These are phyloP conservation scores for Metallyticus violacea DNA, from an alignment of 2,888 invertebrate genomes.

Conservation along the genomic window DNA sequence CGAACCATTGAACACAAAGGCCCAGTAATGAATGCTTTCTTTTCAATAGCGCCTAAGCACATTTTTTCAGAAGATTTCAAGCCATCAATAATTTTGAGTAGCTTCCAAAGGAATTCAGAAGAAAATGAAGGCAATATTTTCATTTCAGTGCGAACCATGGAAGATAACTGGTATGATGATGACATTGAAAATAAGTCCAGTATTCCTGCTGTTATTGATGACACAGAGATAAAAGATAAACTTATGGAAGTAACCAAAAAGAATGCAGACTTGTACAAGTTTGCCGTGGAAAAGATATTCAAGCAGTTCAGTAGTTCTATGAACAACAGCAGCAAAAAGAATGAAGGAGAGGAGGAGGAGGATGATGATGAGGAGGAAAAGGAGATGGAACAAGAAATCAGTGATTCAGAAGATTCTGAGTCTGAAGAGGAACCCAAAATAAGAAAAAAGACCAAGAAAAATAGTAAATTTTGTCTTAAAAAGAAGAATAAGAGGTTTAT, in stretches of 20 bases:
- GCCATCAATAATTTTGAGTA: slow-evolving; percentile 43
- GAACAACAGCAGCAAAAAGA: not conserved
- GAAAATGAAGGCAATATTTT: slow-evolving; percentile 37
- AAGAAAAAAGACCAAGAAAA: not conserved
- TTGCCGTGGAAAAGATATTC: slow-evolving; percentile 50
- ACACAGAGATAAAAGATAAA: slow-evolving; percentile 46
- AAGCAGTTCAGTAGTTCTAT: not conserved
- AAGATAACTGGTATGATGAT: slow-evolving; percentile 35
- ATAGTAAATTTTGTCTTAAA: no score
- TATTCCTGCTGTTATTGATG: not conserved
- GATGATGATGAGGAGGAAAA: not conserved
- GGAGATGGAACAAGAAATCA: not conserved
- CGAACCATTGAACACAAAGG: slow-evolving; percentile 70
- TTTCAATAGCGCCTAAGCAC: slow-evolving; percentile 55
- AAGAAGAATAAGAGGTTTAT: not conserved
- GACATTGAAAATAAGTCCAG: slow-evolving; percentile 40
- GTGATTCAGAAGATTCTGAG: not conserved
- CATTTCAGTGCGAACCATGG: slow-evolving; percentile 21
- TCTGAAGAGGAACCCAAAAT: not conserved
- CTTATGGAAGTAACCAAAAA: slow-evolving; percentile 53
- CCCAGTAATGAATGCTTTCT: slow-evolving; percentile 67
- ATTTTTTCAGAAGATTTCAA: slow-evolving; percentile 38
- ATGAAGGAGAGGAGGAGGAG: no score
- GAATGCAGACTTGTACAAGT: slow-evolving; percentile 59
- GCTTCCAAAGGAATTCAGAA: slow-evolving; percentile 63